Base-by-base conservation (phyloP, 2,797 vertebrate genomes). In the Enteromius fasciolatus region DNA sequence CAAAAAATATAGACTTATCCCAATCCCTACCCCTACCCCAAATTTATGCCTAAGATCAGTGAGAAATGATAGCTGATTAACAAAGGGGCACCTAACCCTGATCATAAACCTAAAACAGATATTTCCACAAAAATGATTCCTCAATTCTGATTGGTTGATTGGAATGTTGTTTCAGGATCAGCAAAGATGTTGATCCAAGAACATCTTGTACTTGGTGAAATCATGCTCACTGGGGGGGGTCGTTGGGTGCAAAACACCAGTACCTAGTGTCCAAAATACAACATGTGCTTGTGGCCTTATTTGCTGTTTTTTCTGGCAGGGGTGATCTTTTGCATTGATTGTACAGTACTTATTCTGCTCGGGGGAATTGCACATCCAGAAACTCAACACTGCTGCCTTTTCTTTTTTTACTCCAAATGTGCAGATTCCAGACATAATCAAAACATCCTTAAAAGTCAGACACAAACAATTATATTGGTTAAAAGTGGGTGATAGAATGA, bases 291-390 rank as follows among this genome's bases (percentile, higher is more conserved):
- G 46, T 31, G 80, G 41, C 46, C 70, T 63, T 52, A 14, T 50
- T 63, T 50, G 54, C 14, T 63, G 20, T 80, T n/a, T 80, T 73
- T 61, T 63, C 41, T 50, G 28, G 68, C 68, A 63, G 28, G 67
- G 52, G 18, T 80, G 44, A 50, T 52, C 20, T 41, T 25, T 74
- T 67, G 14, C 46, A 15, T 73, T 46, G 20, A 4, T 18, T 74
- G 57, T 54, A n/a, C n/a, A 10, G 33, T 25, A 41, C 48, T 69
- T 5, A 14, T 74, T 73, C n/a, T 66, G 33, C 70, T 44, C 5
- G 46, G 75, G 57, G 75, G 39, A 63, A 75, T 59, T 44, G 61
- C 33, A 41, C 59, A 54, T 33, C 70, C 31, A 67, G 46, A 66
- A 81, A 52, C 46, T 50, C 20, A 63, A 39, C 44, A 66, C 23